Conservation (phyloP, 2,888 invertebrate species). For the Phlogophora meticulosa region DNA sequence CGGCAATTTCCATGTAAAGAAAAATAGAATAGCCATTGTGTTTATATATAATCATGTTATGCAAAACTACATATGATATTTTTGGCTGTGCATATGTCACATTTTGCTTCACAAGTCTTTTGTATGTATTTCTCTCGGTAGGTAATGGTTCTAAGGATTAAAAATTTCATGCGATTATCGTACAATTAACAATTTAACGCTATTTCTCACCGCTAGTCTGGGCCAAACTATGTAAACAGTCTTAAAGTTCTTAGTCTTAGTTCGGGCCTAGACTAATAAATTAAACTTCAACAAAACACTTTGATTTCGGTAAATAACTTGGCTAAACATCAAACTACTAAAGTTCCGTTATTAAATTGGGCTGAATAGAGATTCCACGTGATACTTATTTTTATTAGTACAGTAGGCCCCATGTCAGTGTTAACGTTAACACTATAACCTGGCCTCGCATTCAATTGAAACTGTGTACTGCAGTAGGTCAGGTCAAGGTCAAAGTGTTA, state of each 20-base stretch:
- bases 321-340: neutral
- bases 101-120: no score
- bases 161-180: neutral
- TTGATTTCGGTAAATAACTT: constrained; percentile 9
- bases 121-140: no score
- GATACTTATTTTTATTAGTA: neutral
- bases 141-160: neutral
- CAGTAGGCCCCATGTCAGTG: no score
- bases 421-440: no score
- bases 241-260: neutral
- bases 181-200: neutral
- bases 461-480: no score
- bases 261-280: constrained; percentile 16
- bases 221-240: neutral
- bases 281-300: constrained; percentile 14
- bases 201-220: neutral
- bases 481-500: no score
- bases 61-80: neutral
- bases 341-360: constrained; percentile 10
- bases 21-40: neutral
- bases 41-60: constrained; percentile 18
- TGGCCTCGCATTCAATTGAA: no score
- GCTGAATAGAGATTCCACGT: neutral
- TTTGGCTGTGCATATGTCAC: no score
- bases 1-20: no score